Evolutionary conservation across 2,888 invertebrate genomes (phyloP).

Genomic region (Deilephila elpenor): DNA sequence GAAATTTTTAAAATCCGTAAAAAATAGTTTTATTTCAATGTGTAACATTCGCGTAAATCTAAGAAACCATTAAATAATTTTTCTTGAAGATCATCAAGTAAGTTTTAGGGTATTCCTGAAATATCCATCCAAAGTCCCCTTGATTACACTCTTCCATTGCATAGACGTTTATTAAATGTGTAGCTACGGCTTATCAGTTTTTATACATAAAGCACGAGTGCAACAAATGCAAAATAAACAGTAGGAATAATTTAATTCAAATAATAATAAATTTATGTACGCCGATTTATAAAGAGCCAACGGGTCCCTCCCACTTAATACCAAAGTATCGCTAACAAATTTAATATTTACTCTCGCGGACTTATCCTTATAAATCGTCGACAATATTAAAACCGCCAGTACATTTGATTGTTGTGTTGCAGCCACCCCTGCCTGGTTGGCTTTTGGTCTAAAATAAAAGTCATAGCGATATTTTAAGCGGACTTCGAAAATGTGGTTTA

Average conservation of each 20-base stretch:
- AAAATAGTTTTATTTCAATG: too few relatives aligned
- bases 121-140: too few relatives aligned
- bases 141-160: too few relatives aligned
- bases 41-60: too few relatives aligned
- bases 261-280: background rate
- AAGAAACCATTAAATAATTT: too few relatives aligned
- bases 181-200: background rate
- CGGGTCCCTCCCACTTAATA: slow-evolving; percentile 77
- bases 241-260: background rate
- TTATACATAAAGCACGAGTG: background rate
- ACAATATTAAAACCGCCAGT: slow-evolving; percentile 84
- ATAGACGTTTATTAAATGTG: too few relatives aligned
- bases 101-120: too few relatives aligned
- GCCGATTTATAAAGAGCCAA: slow-evolving; percentile 31
- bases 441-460: slow-evolving; percentile 50
- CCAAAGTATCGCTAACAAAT: slow-evolving; percentile 82
- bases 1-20: too few relatives aligned
- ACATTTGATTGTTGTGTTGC: slow-evolving; percentile 76
- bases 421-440: slow-evolving; percentile 63
- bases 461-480: background rate
- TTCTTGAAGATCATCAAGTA: too few relatives aligned
- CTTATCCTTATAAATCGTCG: slow-evolving; percentile 84
- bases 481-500: too few relatives aligned
- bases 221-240: slow-evolving; percentile 2
- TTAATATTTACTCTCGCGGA: slow-evolving; percentile 82